Base-by-base conservation (phyloP, 1,140 invertebrate genomes). In the Drosophila trapezifrons region DNA sequence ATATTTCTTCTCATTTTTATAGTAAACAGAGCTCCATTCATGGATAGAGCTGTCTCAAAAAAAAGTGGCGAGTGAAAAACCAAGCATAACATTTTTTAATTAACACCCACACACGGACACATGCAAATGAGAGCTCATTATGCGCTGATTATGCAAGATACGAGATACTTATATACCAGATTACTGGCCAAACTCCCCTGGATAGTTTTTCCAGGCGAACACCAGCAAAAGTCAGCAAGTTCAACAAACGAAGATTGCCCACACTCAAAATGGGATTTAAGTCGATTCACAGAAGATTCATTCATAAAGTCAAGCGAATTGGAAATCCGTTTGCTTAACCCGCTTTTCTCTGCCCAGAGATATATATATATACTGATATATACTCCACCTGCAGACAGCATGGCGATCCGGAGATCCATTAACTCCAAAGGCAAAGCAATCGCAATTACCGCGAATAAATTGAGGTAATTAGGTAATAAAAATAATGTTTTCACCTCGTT, bases 401-500 rank as follows among this genome's bases (percentile, higher is more conserved):
- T 80, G 80, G 77, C 81, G 67, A 27, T 71, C 49, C 38, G 35
- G 8, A 18, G 15, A 32, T 29, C 63, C 40, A 69, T 70, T 47
- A 73, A 85, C 42, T 81, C 46, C 32, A 40, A 69, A 79, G 84
- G 65, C 70, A 51, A 74, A 20, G 42, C 72, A 74, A 60, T 84
- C 32, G 46, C 82, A 90, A 90, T 90, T 86, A 86, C 78, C 46
- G 69, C 67, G 75, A 90, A 90, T 83, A 90, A 90, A 87, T 90
- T 90, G 82, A 76, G 87, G 87, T 90, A 90, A 90, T 90, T 86
- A 78, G 87, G 87, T 87, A 90, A 90, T 90, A 86, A 90, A 90
- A 86, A 90, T 84, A 86, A 86, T 89, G 84, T 89, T 89, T 89
- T 89, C 84, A 89, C 80, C 84, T 89, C 84, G 75, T 89, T 84